Conservation (phyloP, 2,113 vertebrate species). For the Sphaerodactylus townsendi region DNA sequence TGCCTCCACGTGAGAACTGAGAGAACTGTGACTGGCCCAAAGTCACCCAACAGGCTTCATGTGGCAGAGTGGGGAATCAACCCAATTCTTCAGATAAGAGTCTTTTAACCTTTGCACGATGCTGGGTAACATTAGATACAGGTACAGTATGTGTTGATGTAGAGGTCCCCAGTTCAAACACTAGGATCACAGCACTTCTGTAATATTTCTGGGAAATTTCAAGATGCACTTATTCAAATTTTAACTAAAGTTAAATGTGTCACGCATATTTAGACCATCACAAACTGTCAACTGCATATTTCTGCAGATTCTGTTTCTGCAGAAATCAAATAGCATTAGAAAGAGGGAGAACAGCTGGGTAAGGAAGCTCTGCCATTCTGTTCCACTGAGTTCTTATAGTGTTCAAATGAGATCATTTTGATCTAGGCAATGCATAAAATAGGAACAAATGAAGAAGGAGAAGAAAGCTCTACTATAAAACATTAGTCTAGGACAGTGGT, state of each 20-base stretch:
- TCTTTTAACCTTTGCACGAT: no score
- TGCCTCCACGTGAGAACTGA: no score
- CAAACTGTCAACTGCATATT: not conserved
- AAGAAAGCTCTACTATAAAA: not conserved
- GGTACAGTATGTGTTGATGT: not conserved
- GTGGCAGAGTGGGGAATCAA: no score
- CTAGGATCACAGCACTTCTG: not conserved
- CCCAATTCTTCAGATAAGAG: no score
- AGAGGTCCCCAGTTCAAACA: not conserved
- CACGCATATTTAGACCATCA: not conserved
- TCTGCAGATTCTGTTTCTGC: not conserved
- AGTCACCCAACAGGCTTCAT: no score
- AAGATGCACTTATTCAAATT: not conserved
- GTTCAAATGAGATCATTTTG: not conserved
- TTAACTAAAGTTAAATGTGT: not conserved
- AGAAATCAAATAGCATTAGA: not conserved
- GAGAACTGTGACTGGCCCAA: no score
- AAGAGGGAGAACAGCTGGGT: not conserved
- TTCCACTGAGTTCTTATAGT: not conserved
- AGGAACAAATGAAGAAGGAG: constrained; percentile 10
- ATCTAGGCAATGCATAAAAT: not conserved
- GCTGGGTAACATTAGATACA: not conserved
- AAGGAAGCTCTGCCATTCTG: not conserved
- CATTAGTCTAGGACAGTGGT: no score
- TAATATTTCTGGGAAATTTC: not conserved